Evolutionary conservation across 2,888 invertebrate species (phyloP).

Genomic region (Caenorhabditis sulstoni): DNA sequence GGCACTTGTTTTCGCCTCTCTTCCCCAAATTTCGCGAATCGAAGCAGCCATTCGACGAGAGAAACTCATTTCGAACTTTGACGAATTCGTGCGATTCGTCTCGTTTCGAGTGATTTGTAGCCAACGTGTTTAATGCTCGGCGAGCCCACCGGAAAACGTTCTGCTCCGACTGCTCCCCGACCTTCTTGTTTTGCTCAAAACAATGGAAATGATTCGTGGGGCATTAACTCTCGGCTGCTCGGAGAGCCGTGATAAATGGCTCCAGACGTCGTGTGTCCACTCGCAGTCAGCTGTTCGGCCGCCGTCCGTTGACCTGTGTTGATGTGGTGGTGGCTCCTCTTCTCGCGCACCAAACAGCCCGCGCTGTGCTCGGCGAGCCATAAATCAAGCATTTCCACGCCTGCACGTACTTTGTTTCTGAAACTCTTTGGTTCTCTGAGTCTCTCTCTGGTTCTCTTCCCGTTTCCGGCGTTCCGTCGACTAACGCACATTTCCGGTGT

Average conservation of each 20-base stretch:
- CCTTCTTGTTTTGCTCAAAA: conserved; percentile 7
- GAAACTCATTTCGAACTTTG: background rate
- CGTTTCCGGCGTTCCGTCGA: background rate
- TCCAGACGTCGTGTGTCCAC: conserved; percentile 25
- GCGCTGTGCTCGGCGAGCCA: conserved; percentile 25
- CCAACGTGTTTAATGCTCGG: too few relatives aligned
- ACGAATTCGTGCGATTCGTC: conserved; percentile 40
- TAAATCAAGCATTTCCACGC: conserved; percentile 41
- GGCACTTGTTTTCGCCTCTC: conserved; percentile 5
- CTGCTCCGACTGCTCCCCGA: conserved; percentile 3
- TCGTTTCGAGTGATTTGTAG: conserved; percentile 40
- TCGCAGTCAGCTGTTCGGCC: conserved; percentile 41
- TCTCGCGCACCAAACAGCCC: conserved; percentile 28
- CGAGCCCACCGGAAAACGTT: conserved; percentile 5
- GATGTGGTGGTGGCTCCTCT: too few relatives aligned
- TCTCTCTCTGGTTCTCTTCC: background rate
- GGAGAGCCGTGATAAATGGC: conserved; percentile 22
- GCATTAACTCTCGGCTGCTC: too few relatives aligned
- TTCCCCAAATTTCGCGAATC: too few relatives aligned
- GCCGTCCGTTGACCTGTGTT: too few relatives aligned
- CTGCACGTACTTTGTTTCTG: background rate
- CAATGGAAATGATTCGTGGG: too few relatives aligned
- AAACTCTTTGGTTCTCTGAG: too few relatives aligned
- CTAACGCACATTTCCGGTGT: too few relatives aligned
- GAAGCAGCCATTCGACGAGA: too few relatives aligned